Evolutionary conservation across 2,797 vertebrate species (phyloP).

Genomic region (Sebastes nivosus): DNA sequence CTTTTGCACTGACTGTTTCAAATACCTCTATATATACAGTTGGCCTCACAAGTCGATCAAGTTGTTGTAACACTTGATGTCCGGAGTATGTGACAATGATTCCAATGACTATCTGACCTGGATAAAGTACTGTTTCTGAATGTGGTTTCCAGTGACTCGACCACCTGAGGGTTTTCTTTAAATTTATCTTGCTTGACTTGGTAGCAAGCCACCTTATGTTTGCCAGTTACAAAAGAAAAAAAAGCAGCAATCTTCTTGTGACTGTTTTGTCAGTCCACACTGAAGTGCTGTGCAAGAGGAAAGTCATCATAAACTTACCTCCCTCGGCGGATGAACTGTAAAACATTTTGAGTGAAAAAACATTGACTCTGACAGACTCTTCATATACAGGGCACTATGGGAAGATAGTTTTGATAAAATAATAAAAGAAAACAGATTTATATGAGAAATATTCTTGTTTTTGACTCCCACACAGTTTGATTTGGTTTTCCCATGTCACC

Average conservation of each 20-base stretch:
- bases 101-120: conserved; percentile 1
- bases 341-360: conserved; percentile 43
- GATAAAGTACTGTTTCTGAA: conserved; percentile 20
- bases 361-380: not conserved
- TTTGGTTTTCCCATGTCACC: conserved; percentile 26
- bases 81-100: not conserved
- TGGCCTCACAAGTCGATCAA: not conserved
- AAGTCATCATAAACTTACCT: conserved; percentile 5
- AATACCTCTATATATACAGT: not conserved
- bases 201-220: conserved; percentile 4
- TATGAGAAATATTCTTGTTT: not conserved
- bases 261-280: conserved; percentile 36
- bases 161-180: conserved; percentile 11
- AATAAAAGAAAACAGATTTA: conserved; percentile 33
- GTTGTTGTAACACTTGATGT: not conserved
- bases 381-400: not conserved
- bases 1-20: not conserved
- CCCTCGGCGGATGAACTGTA: conserved; percentile 22
- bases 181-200: conserved; percentile 40
- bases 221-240: conserved; percentile 41
- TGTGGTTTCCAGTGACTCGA: conserved; percentile 34
- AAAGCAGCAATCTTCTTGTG: conserved; percentile 3
- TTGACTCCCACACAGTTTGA: conserved; percentile 21
- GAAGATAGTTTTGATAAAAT: conserved; percentile 35
- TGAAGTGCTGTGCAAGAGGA: not conserved